A percentile compares a stretch with the other conserved stretches of the same genome.
Conservation (phyloP, 2,113 vertebrate genomes). For the Ploceus nigricollis region DNA sequence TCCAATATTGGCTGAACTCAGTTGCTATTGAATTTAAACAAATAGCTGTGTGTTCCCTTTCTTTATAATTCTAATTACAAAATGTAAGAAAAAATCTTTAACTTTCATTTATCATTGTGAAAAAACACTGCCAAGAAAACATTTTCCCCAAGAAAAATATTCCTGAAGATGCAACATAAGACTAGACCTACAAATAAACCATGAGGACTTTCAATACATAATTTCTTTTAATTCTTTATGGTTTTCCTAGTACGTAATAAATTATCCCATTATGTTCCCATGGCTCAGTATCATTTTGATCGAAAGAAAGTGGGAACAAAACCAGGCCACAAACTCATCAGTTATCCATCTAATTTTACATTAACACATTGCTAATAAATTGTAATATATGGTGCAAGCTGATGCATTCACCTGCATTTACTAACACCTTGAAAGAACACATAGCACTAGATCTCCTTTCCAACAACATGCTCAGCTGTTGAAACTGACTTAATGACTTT, state of each 20-base stretch:
- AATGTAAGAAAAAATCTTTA: neutral
- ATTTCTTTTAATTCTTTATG: neutral
- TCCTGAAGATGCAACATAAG: neutral
- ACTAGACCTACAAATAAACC: neutral
- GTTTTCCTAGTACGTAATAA: neutral
- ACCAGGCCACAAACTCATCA: neutral
- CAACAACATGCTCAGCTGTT: neutral
- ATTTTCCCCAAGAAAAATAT: neutral
- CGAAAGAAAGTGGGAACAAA: neutral
- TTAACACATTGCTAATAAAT: neutral
- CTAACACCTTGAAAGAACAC: neutral
- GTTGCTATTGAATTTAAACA: neutral
- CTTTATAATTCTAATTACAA: neutral
- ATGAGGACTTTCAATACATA: neutral
- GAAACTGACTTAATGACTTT: neutral
- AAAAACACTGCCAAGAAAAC: neutral
- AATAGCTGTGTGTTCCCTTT: neutral
- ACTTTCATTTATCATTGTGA: neutral
- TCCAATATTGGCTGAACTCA: neutral
- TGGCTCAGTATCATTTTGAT: neutral
- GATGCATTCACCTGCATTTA: neutral
- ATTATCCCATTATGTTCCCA: neutral
- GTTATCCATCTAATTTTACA: neutral
- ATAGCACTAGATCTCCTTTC: neutral
- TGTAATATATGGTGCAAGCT: neutral